Evolutionary conservation across 1,140 invertebrate genomes (phyloP).

Genomic region (Megathymus violae): DNA sequence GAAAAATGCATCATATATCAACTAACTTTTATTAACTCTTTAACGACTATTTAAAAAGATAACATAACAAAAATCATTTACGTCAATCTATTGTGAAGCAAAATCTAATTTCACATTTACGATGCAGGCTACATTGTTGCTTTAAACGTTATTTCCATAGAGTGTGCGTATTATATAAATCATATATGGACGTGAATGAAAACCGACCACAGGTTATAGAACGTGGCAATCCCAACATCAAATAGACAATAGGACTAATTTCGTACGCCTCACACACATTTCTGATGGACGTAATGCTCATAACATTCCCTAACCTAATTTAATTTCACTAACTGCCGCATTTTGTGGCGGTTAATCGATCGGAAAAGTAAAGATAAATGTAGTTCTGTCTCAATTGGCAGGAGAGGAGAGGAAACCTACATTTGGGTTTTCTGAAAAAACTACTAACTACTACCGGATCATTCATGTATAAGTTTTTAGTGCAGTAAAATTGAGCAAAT

Average conservation of each 20-base stretch:
- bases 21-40: too few relatives aligned
- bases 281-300: background rate
- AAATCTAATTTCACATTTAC: background rate
- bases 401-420: too few relatives aligned
- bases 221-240: background rate
- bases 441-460: too few relatives aligned
- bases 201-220: background rate
- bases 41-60: too few relatives aligned
- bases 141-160: background rate
- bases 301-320: background rate
- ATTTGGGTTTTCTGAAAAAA: too few relatives aligned
- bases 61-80: too few relatives aligned
- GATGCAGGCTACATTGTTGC: background rate
- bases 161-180: background rate
- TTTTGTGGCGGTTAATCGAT: background rate
- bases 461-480: too few relatives aligned
- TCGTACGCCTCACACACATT: background rate
- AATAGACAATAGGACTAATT: background rate
- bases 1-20: too few relatives aligned
- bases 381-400: background rate
- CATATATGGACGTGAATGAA: background rate
- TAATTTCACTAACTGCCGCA: background rate
- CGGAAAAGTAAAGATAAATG: background rate
- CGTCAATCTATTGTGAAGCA: background rate
- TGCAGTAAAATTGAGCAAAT: too few relatives aligned